Conservation (phyloP, 2,888 invertebrate species). For the Gari tellinella region DNA sequence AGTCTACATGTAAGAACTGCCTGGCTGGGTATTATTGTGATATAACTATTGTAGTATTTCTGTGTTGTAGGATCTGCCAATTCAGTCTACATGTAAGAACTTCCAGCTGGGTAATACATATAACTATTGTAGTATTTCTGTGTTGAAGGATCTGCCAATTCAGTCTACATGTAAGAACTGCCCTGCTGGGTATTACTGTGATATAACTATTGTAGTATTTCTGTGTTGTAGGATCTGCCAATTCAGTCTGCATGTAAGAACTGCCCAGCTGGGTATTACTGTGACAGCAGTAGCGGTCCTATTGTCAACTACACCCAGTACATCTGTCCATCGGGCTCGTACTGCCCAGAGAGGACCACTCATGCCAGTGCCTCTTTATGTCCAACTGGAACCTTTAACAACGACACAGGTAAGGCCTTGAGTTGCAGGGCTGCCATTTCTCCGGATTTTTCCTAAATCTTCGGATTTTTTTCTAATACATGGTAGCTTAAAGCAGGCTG, state of each 20-base stretch:
- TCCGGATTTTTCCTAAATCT: too few species aligned
- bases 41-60: too few species aligned
- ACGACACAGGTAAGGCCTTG: slow-evolving; percentile 77
- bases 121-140: neutral
- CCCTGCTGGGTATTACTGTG: slow-evolving; percentile 80
- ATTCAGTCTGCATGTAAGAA: slow-evolving; percentile 69
- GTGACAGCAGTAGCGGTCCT: slow-evolving; percentile 79
- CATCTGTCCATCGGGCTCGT: slow-evolving; percentile 81
- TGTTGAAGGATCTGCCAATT: slow-evolving; percentile 65
- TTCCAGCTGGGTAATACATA: neutral
- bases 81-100: too few species aligned
- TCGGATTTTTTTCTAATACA: too few species aligned
- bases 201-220: slow-evolving; percentile 29
- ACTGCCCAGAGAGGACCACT: slow-evolving; percentile 80
- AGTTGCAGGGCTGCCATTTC: too few species aligned
- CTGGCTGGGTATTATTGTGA: slow-evolving; percentile 81
- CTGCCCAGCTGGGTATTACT: slow-evolving; percentile 79
- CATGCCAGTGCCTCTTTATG: slow-evolving; percentile 78
- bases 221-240: slow-evolving; percentile 60
- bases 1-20: slow-evolving; percentile 71
- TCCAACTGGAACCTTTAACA: slow-evolving; percentile 81
- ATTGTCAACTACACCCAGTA: slow-evolving; percentile 74
- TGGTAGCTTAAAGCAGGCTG: too few species aligned
- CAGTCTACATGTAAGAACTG: slow-evolving; percentile 72
- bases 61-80: too few species aligned